Conservation (phyloP, 2,113 vertebrate species). For the human (Homo sapiens) region DNA sequence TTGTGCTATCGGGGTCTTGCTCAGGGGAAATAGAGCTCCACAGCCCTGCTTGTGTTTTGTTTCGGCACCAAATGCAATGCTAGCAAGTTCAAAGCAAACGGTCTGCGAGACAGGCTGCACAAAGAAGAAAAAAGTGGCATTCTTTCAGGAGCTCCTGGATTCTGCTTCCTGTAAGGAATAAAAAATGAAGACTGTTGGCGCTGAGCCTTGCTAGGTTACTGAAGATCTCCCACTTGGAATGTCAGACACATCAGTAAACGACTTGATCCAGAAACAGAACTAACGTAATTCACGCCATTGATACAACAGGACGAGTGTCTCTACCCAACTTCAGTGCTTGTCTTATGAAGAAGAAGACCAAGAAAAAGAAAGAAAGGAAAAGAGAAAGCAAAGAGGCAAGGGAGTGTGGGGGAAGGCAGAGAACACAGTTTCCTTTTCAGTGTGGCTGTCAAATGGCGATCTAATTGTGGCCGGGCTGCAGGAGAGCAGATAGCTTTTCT, state of each 20-base stretch:
- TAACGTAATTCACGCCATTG: constrained; percentile 82
- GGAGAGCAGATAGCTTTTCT: constrained; percentile 93
- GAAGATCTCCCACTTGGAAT: constrained; percentile 90
- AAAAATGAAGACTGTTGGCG: constrained; percentile 82
- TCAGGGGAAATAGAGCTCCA: neutral
- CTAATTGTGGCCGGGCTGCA: constrained; percentile 94
- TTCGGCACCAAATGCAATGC: constrained; percentile 58
- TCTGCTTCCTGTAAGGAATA: constrained; percentile 74
- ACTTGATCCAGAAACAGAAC: constrained; percentile 79
- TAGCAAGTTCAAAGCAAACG: constrained; percentile 87
- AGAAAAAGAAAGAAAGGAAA: constrained; percentile 55
- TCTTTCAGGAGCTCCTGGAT: constrained; percentile 80
- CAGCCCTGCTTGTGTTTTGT: neutral
- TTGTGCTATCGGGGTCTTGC: neutral
- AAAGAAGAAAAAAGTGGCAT: constrained; percentile 81
- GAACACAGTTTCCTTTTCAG: constrained; percentile 89
- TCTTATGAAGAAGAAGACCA: constrained; percentile 59
- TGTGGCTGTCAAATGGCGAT: constrained; percentile 95
- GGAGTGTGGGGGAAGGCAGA: neutral
- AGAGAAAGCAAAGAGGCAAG: constrained; percentile 45
- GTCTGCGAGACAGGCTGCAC: constrained; percentile 79
- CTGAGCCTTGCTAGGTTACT: constrained; percentile 88
- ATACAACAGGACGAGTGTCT: constrained; percentile 79
- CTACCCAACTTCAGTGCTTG: constrained; percentile 79
- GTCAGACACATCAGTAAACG: constrained; percentile 79